These are phyloP conservation scores for Caenorhabditis latens DNA, from an alignment of 1,140 invertebrate genomes.

Conservation along the genomic window DNA sequence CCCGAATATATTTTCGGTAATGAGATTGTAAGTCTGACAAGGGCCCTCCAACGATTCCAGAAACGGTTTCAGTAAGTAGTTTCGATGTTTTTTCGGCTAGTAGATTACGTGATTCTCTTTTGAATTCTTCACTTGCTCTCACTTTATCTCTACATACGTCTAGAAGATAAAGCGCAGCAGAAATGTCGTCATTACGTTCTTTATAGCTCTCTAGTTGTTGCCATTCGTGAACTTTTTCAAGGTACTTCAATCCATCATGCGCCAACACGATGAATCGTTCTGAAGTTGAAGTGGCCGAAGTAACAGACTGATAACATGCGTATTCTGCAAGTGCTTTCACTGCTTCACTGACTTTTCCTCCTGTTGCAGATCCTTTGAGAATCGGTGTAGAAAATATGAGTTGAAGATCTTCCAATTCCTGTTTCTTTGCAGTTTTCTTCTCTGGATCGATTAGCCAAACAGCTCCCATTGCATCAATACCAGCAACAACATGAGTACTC, in stretches of 20 bases:
- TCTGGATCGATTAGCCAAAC: conserved; percentile 55
- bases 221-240: conserved; percentile 81
- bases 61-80: not conserved
- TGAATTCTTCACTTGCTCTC: conserved; percentile 11
- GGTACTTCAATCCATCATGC: conserved; percentile 52
- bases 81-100: not conserved
- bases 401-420: conserved; percentile 85
- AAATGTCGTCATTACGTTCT: conserved; percentile 36
- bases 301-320: conserved; percentile 91
- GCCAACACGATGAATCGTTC: conserved; percentile 43
- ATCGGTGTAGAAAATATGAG: conserved; percentile 79
- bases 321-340: conserved; percentile 84
- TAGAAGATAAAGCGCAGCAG: conserved; percentile 19
- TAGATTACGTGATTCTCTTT: conserved; percentile 11
- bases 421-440: not conserved
- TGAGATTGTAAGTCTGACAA: not conserved
- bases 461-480: conserved; percentile 35
- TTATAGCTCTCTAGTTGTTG: conserved; percentile 80
- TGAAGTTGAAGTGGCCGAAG: conserved; percentile 83
- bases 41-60: not conserved
- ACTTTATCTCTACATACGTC: conserved; percentile 34
- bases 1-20: conserved; percentile 28
- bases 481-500: conserved; percentile 22
- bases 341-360: conserved; percentile 85
- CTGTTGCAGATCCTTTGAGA: conserved; percentile 87